Evolutionary conservation across 2,888 invertebrate species (phyloP), one percentile per base, ranked within the genome.

Genomic region (Meloe dianella): DNA sequence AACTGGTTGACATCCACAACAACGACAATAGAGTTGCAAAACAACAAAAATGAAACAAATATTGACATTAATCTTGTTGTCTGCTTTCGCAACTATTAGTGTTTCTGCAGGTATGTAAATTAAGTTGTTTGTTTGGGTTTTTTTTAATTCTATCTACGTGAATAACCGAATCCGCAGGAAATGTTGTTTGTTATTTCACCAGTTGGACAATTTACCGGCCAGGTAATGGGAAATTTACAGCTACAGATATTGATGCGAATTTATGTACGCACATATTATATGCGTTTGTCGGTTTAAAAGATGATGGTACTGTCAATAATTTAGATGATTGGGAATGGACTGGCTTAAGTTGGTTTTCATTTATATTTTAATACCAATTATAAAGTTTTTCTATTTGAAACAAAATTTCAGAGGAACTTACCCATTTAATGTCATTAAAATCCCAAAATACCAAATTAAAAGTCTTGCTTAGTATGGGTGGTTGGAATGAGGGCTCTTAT

Each of bases 261-360:
- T 83, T 92, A 0, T 94, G 94, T 79, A 93, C 93, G 0, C 93
- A 94, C 77, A 64, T 92, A 57, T 87, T 93, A 14, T 95, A 93
- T 78, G 83, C 90, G 0, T 95, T 95, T 77, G 87, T 89, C 30
- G 93, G 92, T 0, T 84, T 93, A 10, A 81, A 86, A 47, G 65
- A 77, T 0, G 82, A 85, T 57, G 89, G 89, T 1, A 82, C 80
- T 0, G 77, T 91, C 0, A 79, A 83, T 2, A 81, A 89, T 0
- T 81, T 91, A 14, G 92, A 92, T 76, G 75, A 24, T 1, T 51
- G 51, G 51, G 51, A 51, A 51, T 14, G 9, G 4, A 24, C 3
- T 6, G 51, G 51, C 4, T 51, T 51, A 24, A 4, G 51, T 51
- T 20, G 7, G 8, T 47, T 3, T 17, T 17, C n/a, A 6, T 41